These are phyloP conservation scores for Tinamus guttatus DNA, from an alignment of 2,113 vertebrate species.

Conservation along the genomic window DNA sequence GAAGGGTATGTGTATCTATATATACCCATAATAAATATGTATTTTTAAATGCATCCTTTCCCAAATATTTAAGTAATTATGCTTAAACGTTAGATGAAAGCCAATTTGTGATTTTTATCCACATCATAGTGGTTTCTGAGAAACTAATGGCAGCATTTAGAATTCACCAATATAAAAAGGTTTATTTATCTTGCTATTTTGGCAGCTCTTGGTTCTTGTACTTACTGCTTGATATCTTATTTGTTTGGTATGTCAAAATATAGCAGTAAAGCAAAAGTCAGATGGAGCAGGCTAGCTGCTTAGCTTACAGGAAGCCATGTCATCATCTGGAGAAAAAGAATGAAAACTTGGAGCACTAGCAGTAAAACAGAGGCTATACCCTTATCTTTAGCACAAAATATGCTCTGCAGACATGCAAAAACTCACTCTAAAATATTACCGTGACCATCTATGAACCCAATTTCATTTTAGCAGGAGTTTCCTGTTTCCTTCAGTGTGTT, in stretches of 20 bases:
- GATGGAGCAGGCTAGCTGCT: neutral
- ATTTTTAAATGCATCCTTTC: neutral
- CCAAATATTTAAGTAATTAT: neutral
- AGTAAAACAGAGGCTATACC: neutral
- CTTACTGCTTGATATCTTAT: neutral
- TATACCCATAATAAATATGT: neutral
- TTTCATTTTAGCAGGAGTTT: conserved; percentile 17
- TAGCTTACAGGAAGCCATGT: neutral
- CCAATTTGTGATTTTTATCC: neutral
- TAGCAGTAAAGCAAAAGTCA: neutral
- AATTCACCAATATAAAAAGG: neutral
- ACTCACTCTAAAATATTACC: neutral
- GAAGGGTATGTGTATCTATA: neutral
- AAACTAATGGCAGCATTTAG: neutral
- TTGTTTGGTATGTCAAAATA: neutral
- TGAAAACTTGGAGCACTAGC: neutral
- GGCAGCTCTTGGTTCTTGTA: neutral
- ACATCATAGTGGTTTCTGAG: neutral
- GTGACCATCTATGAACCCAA: neutral
- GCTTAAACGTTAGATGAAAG: neutral
- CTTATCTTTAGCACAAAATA: neutral
- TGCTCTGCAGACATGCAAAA: conserved; percentile 31
- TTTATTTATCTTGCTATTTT: neutral
- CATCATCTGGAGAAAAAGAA: neutral
- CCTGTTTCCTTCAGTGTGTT: neutral